These are phyloP conservation scores for Astur gentilis DNA, from an alignment of 2,113 vertebrate genomes.

Conservation along the genomic window DNA sequence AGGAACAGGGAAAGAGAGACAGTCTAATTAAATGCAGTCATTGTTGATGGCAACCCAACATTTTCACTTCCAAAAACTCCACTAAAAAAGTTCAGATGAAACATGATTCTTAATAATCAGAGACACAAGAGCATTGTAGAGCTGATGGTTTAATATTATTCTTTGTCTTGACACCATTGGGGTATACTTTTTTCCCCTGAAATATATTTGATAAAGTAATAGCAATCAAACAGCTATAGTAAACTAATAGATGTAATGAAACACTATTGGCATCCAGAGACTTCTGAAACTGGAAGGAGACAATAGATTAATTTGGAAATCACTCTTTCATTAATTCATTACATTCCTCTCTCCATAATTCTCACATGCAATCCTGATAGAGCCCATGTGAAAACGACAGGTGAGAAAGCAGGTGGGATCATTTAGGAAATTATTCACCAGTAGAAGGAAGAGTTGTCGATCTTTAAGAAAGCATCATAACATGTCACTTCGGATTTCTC, in stretches of 20 bases:
- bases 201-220: slow-evolving; percentile 44
- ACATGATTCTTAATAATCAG: slow-evolving; percentile 60
- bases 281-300: background rate
- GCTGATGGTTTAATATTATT: slow-evolving; percentile 35
- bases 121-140: slow-evolving; percentile 23
- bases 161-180: slow-evolving; percentile 11
- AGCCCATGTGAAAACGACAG: background rate
- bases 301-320: slow-evolving; percentile 29
- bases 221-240: slow-evolving; percentile 48
- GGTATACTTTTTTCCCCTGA: slow-evolving; percentile 17
- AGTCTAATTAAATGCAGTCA: slow-evolving; percentile 24
- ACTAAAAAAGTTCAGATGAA: slow-evolving; percentile 49
- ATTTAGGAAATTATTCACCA: background rate
- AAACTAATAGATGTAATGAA: slow-evolving; percentile 61
- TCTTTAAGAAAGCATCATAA: background rate
- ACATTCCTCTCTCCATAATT: background rate
- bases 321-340: slow-evolving; percentile 15
- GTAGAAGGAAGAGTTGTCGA: background rate
- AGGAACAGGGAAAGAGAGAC: background rate
- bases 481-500: background rate
- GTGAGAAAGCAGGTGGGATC: background rate
- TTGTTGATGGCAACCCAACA: background rate
- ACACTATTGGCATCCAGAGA: slow-evolving; percentile 27
- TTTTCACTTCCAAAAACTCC: background rate
- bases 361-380: background rate